Percentiles rank a stretch among this genome's conserved stretches.
These are phyloP conservation scores for Scolopax rusticola DNA, from an alignment of 2,797 vertebrate genomes.

Conservation along the genomic window DNA sequence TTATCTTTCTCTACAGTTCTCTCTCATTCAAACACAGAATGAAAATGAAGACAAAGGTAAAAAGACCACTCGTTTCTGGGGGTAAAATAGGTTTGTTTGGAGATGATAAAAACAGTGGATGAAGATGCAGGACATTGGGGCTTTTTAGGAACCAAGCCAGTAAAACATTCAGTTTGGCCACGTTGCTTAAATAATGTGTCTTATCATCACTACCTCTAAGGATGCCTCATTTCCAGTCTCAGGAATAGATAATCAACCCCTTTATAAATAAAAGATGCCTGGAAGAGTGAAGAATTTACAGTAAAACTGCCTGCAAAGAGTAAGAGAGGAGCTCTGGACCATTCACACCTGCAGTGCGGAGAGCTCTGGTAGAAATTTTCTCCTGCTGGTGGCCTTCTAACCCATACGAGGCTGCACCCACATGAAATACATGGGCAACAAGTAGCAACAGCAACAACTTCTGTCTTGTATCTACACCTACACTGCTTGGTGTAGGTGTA, in stretches of 20 bases:
- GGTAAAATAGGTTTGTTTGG: neutral
- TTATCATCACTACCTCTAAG: neutral
- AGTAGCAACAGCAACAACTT: neutral
- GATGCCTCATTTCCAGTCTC: neutral
- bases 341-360: neutral
- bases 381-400: neutral
- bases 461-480: neutral
- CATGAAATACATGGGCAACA: neutral
- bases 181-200: neutral
- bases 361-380: neutral
- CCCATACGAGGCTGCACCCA: rapidly evolving
- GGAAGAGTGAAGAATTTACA: neutral
- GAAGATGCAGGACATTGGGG: neutral
- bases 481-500: neutral
- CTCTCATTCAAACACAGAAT: slow-evolving; percentile 30
- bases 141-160: neutral
- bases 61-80: neutral
- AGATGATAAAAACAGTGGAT: slow-evolving; percentile 26
- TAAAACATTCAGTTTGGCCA: neutral
- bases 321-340: neutral
- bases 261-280: neutral
- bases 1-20: slow-evolving; percentile 36
- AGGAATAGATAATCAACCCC: too few relatives aligned
- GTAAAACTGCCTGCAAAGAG: neutral
- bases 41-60: neutral